Percentiles rank a stretch among this genome's conserved stretches.
Conservation (phyloP, 2,888 invertebrate genomes). For the Drosophila prolongata region DNA sequence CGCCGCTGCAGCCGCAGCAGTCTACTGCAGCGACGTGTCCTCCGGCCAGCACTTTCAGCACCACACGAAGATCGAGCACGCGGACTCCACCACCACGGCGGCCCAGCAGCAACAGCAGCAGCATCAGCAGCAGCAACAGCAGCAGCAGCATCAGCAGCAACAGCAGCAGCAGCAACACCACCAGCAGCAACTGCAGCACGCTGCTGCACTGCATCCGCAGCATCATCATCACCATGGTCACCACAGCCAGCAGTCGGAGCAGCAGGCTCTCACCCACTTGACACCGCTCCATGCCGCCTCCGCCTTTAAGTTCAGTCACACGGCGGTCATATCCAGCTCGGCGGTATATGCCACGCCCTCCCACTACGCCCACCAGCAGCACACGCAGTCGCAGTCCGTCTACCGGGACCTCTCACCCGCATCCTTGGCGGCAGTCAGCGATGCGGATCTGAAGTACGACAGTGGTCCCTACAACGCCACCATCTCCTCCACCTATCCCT, state of each 20-base stretch:
- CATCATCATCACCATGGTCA: constrained; percentile 57
- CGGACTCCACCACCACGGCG: constrained; percentile 84
- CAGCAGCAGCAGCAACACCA: constrained; percentile 58
- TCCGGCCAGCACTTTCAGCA: constrained; percentile 72
- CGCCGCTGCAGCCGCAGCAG: constrained; percentile 66
- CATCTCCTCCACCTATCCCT: constrained; percentile 82
- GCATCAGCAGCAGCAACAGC: constrained; percentile 62
- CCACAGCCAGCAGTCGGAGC: constrained; percentile 57
- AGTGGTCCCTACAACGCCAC: constrained; percentile 82
- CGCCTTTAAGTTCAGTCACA: constrained; percentile 77
- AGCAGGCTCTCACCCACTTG: constrained; percentile 63
- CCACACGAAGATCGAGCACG: constrained; percentile 83
- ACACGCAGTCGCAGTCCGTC: constrained; percentile 59
- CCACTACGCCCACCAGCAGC: constrained; percentile 66
- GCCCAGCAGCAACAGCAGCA: constrained; percentile 70
- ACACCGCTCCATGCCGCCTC: constrained; percentile 68
- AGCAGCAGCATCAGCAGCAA: constrained; percentile 67
- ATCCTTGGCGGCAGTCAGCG: constrained; percentile 54
- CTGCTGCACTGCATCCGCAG: constrained; percentile 55
- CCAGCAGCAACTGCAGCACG: constrained; percentile 55
- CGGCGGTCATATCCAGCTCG: constrained; percentile 73
- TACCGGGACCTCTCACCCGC: constrained; percentile 76
- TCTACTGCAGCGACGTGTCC: constrained; percentile 79
- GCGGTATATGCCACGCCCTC: constrained; percentile 70
- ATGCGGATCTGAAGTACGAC: constrained; percentile 82